Evolutionary conservation across 2,888 invertebrate genomes (phyloP).

Genomic region (Sinhomidia bicolor): DNA sequence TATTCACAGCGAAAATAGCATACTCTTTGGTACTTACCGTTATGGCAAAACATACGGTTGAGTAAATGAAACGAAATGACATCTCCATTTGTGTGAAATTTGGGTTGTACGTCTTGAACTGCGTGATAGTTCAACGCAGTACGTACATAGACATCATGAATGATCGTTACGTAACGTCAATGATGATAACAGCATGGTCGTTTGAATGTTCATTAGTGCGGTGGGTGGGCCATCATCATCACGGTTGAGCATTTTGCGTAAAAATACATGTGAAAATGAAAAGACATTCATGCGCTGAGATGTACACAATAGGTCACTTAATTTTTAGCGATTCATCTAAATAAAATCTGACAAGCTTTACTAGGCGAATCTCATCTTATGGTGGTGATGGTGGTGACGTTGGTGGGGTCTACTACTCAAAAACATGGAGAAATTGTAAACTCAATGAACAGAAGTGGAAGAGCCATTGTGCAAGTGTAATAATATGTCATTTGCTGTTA

Average conservation of each 20-base stretch:
- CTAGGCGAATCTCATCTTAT: not conserved
- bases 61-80: conserved; percentile 97
- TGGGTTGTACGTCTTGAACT: conserved; percentile 98
- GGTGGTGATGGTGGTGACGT: no score
- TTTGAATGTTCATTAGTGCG: conserved; percentile 61
- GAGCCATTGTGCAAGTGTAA: not conserved
- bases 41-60: conserved; percentile 87
- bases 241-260: conserved; percentile 49
- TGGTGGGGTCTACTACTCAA: no score
- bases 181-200: not conserved
- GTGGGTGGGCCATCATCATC: conserved; percentile 64
- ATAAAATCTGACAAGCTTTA: not conserved
- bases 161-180: not conserved
- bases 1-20: not conserved
- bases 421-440: not conserved
- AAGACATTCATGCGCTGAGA: not conserved
- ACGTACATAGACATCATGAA: conserved; percentile 13
- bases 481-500: not conserved
- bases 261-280: conserved; percentile 45
- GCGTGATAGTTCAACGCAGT: conserved; percentile 78
- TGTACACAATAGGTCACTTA: conserved; percentile 52
- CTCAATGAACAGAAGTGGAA: not conserved
- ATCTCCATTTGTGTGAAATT: conserved; percentile 98
- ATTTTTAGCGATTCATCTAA: conserved; percentile 19
- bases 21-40: conserved; percentile 86